Percentiles rank a stretch among this genome's conserved stretches.
Evolutionary conservation across 2,113 vertebrate species (phyloP).

Genomic region (Heliornis fulica): DNA sequence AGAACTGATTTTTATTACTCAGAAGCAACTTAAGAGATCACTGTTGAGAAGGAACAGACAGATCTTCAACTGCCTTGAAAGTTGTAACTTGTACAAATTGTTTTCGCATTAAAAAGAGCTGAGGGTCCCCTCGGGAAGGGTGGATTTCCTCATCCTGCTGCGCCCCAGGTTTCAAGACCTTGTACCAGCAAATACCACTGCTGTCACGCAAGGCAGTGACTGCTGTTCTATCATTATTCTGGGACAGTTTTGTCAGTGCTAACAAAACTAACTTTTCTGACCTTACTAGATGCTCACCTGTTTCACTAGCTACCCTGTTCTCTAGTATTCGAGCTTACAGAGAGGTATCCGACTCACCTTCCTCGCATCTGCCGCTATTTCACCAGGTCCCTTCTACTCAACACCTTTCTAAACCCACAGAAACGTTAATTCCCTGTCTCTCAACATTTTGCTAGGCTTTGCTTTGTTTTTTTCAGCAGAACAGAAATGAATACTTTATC

Average conservation of each 20-base stretch:
- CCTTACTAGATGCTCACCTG: not conserved
- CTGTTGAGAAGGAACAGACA: not conserved
- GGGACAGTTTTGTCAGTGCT: too few species aligned
- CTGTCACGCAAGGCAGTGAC: not conserved
- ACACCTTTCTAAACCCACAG: not conserved
- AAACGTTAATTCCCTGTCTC: not conserved
- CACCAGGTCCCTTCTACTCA: not conserved
- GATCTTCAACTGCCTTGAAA: not conserved
- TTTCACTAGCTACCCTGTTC: not conserved
- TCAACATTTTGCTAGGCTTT: not conserved
- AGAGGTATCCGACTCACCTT: not conserved
- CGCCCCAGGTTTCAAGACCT: not conserved
- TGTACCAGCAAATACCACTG: not conserved
- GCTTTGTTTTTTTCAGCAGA: not conserved
- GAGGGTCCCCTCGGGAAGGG: not conserved
- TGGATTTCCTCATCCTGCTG: not conserved
- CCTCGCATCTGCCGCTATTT: not conserved
- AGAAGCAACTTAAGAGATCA: not conserved
- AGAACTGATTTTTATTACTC: not conserved
- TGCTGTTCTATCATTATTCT: not conserved
- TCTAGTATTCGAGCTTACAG: not conserved
- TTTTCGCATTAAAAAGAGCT: not conserved
- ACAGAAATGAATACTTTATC: not conserved
- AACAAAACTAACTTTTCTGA: too few species aligned
- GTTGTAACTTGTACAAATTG: rapidly evolving